phyloP scores from a whole-genome alignment of 1,140 invertebrate species.

The Asbolus verrucosus region DNA sequence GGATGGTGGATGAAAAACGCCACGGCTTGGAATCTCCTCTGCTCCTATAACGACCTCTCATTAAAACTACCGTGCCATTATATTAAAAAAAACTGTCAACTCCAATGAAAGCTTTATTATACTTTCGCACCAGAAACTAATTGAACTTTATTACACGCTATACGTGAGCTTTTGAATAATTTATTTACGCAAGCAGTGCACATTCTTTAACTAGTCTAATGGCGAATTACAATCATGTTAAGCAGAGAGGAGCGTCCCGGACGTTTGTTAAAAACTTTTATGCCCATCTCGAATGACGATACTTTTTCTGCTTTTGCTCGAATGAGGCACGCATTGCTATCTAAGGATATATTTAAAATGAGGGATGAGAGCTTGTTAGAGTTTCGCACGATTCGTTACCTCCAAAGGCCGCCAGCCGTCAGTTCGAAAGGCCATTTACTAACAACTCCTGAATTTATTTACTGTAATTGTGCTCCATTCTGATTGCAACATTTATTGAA shows the following conservation, averaged over 20 bases:
- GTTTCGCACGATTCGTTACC: slow-evolving; percentile 47
- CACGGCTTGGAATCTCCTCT: slow-evolving; percentile 55
- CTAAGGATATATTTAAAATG: slow-evolving; percentile 43
- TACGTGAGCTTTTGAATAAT: slow-evolving; percentile 18
- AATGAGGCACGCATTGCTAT: slow-evolving; percentile 35
- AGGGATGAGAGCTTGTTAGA: slow-evolving; percentile 47
- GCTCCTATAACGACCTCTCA: slow-evolving; percentile 62
- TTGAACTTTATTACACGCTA: slow-evolving; percentile 36
- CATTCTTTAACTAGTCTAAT: slow-evolving; percentile 27
- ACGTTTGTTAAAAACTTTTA: slow-evolving; percentile 38
- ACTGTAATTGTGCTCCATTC: slow-evolving; percentile 52
- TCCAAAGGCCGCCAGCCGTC: slow-evolving; percentile 50
- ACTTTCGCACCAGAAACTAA: slow-evolving; percentile 8
- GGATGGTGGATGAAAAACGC: slow-evolving; percentile 60
- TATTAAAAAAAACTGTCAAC: slow-evolving; percentile 43
- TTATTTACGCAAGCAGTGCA: slow-evolving; percentile 13
- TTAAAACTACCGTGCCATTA: slow-evolving; percentile 61
- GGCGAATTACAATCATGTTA: slow-evolving; percentile 18
- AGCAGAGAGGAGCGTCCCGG: not conserved
- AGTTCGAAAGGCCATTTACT: slow-evolving; percentile 53
- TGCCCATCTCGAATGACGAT: slow-evolving; percentile 24
- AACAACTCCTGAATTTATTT: slow-evolving; percentile 55
- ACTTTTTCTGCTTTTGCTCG: slow-evolving; percentile 36
- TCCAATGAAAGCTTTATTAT: slow-evolving; percentile 33
- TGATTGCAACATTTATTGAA: slow-evolving; percentile 53